Evolutionary conservation across 2,113 vertebrate species (phyloP).

Genomic region (Ploceus nigricollis): DNA sequence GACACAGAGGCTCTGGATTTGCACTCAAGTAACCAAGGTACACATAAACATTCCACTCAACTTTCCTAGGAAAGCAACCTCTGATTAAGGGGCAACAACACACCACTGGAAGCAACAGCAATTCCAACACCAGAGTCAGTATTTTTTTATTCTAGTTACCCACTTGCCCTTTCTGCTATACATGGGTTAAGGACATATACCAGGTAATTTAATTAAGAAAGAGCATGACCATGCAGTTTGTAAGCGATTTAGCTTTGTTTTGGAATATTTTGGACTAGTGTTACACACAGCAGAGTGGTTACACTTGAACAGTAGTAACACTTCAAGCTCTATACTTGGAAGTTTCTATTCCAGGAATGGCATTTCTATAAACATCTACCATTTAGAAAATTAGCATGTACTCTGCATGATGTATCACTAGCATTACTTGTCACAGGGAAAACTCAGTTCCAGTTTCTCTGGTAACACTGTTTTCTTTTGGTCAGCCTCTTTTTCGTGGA

Average conservation of each 20-base stretch:
- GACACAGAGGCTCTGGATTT: background rate
- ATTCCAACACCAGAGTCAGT: background rate
- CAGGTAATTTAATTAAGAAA: background rate
- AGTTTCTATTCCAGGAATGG: background rate
- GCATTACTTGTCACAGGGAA: background rate
- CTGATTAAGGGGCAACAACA: background rate
- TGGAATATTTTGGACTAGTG: background rate
- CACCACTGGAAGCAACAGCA: background rate
- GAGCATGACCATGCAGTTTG: background rate
- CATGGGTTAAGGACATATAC: background rate
- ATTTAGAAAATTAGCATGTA: background rate
- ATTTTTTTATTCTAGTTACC: background rate
- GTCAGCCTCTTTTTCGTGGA: background rate
- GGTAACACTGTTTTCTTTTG: background rate
- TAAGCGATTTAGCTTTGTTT: background rate
- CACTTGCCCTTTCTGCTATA: background rate
- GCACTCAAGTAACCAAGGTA: background rate
- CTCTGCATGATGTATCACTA: background rate
- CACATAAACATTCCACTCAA: background rate
- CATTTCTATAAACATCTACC: background rate
- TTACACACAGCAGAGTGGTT: background rate
- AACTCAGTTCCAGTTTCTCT: background rate
- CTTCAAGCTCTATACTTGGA: background rate
- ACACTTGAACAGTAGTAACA: background rate
- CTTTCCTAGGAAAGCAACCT: background rate